Conservation (phyloP, 2,888 invertebrate species). For the Drosophila aldrichi region DNA sequence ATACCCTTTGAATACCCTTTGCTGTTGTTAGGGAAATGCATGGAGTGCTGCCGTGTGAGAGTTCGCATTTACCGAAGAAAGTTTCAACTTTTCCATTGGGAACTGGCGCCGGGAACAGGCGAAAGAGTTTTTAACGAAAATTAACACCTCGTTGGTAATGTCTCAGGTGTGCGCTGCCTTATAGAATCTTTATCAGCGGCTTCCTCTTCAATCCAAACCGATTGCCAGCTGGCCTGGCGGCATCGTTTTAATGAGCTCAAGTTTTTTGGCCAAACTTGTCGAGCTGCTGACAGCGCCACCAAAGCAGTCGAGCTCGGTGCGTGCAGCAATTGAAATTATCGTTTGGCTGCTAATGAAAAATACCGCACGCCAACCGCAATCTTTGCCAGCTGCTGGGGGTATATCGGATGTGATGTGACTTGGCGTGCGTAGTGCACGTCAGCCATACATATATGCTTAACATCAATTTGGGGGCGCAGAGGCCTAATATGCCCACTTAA, state of each 20-base stretch:
- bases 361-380: constrained; percentile 27
- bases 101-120: constrained; percentile 1
- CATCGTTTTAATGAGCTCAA: constrained; percentile 56
- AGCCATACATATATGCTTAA: constrained; percentile 63
- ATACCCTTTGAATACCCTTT: not conserved
- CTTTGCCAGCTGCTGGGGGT: constrained; percentile 1
- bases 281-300: not conserved
- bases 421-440: constrained; percentile 40
- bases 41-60: constrained; percentile 11
- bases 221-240: constrained; percentile 16
- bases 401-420: constrained; percentile 1
- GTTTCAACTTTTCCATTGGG: constrained; percentile 3
- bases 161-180: constrained; percentile 23
- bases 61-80: not conserved
- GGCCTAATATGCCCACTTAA: constrained; percentile 73
- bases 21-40: not conserved
- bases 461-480: constrained; percentile 78
- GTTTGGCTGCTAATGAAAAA: constrained; percentile 43
- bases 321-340: constrained; percentile 50
- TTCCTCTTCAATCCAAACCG: constrained; percentile 14
- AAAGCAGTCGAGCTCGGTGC: constrained; percentile 10
- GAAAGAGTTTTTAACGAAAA: constrained; percentile 7
- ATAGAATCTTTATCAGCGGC: constrained; percentile 12
- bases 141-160: constrained; percentile 16
- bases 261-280: constrained; percentile 39